Evolutionary conservation across 2,888 invertebrate genomes (phyloP).

Genomic region (Raillietiella orientalis): DNA sequence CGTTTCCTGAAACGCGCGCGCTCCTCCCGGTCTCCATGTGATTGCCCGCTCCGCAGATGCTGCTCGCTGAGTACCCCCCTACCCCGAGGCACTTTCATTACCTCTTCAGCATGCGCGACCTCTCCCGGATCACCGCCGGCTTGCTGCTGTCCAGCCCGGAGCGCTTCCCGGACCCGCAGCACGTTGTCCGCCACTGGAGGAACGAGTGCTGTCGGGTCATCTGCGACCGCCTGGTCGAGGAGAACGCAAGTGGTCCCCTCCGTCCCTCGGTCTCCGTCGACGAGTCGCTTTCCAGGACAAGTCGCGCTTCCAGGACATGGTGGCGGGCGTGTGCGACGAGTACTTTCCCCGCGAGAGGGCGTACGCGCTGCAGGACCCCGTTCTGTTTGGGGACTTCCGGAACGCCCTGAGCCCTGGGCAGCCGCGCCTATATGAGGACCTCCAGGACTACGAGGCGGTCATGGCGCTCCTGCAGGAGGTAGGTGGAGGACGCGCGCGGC

Average conservation of each 20-base stretch:
- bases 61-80: slow-evolving; percentile 44
- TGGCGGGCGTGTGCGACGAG: slow-evolving; percentile 23
- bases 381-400: slow-evolving; percentile 59
- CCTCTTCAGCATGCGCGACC: slow-evolving; percentile 66
- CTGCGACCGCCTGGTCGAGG: slow-evolving; percentile 46
- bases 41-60: slow-evolving; percentile 16
- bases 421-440: slow-evolving; percentile 48
- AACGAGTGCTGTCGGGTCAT: slow-evolving; percentile 64
- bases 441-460: slow-evolving; percentile 64
- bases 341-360: slow-evolving; percentile 17
- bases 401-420: slow-evolving; percentile 51
- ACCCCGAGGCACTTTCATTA: slow-evolving; percentile 83
- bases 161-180: slow-evolving; percentile 27
- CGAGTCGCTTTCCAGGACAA: slow-evolving; percentile 22
- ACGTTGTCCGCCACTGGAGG: slow-evolving; percentile 55
- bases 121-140: slow-evolving; percentile 53
- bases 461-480: slow-evolving; percentile 60
- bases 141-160: slow-evolving; percentile 37
- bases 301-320: slow-evolving; percentile 21
- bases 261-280: too few relatives aligned
- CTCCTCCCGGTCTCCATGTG: too few relatives aligned
- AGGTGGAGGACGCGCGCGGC: slow-evolving; percentile 5
- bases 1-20: too few relatives aligned
- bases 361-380: slow-evolving; percentile 41
- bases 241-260: slow-evolving; percentile 19